Evolutionary conservation across 92 coral and sea anemone genomes (phyloP).

Genomic region (Nematostella vectensis): DNA sequence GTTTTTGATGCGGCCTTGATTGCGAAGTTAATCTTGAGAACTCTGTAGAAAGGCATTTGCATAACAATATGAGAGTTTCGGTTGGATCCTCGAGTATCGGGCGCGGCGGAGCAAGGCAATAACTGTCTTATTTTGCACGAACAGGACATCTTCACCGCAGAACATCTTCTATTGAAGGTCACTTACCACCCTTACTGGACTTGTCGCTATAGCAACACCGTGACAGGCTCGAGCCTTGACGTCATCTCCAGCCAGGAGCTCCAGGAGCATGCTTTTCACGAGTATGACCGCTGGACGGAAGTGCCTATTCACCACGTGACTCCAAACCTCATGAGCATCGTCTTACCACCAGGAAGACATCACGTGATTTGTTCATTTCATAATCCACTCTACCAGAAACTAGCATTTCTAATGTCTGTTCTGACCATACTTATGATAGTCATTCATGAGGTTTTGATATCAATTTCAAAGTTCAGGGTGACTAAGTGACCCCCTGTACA

Average conservation of each 20-base stretch:
- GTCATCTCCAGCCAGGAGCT: not conserved
- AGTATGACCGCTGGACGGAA: conserved; percentile 38
- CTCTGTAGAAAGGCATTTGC: too few species aligned
- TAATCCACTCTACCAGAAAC: conserved; percentile 66
- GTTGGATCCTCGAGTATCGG: too few species aligned
- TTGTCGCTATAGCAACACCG: conserved; percentile 30
- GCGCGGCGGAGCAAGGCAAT: too few species aligned
- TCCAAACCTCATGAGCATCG: conserved; percentile 67
- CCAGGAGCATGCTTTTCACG: conserved; percentile 19
- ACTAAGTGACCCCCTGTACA: too few species aligned
- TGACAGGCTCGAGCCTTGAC: not conserved
- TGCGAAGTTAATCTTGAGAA: too few species aligned
- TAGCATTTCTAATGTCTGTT: conserved; percentile 45
- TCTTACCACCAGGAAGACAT: conserved; percentile 55
- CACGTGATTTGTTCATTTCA: conserved; percentile 48
- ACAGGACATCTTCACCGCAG: conserved; percentile 38
- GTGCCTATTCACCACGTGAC: conserved; percentile 51
- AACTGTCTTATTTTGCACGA: not conserved
- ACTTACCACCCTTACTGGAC: conserved; percentile 76
- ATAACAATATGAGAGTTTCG: too few species aligned
- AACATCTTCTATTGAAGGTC: conserved; percentile 66
- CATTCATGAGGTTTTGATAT: too few species aligned
- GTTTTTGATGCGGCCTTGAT: too few species aligned
- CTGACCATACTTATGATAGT: too few species aligned
- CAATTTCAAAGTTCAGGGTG: too few species aligned